Evolutionary conservation across 2,888 invertebrate species (phyloP).

Genomic region (Penaeus monodon): DNA sequence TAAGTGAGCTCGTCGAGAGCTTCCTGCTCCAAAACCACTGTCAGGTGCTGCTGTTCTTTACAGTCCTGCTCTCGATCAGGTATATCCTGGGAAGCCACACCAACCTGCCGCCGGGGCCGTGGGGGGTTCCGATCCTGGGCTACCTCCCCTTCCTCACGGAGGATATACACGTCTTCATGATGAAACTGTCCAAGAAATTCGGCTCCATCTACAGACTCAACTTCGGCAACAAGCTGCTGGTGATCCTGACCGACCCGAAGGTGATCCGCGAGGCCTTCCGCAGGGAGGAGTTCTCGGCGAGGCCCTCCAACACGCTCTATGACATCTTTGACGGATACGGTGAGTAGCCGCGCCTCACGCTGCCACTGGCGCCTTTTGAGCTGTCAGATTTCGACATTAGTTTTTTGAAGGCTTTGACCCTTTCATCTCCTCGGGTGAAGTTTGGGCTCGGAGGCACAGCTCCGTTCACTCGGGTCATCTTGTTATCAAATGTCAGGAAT

Average conservation of each 20-base stretch:
- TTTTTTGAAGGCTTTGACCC: too few species aligned
- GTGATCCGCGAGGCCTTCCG: slow-evolving; percentile 88
- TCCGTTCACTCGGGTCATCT: too few species aligned
- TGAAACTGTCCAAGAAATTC: slow-evolving; percentile 82
- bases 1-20: slow-evolving; percentile 33
- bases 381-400: too few species aligned
- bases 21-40: slow-evolving; percentile 28
- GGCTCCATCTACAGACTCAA: slow-evolving; percentile 85
- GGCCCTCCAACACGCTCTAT: slow-evolving; percentile 88
- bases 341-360: slow-evolving; percentile 73
- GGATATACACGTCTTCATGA: slow-evolving; percentile 82
- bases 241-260: slow-evolving; percentile 88
- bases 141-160: slow-evolving; percentile 84
- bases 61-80: slow-evolving; percentile 32
- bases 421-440: too few species aligned
- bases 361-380: too few species aligned
- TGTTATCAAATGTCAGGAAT: too few species aligned
- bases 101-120: slow-evolving; percentile 86
- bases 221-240: slow-evolving; percentile 84
- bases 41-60: slow-evolving; percentile 40
- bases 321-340: slow-evolving; percentile 89
- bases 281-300: slow-evolving; percentile 87
- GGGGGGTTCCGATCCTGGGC: slow-evolving; percentile 87
- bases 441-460: too few species aligned
- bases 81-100: slow-evolving; percentile 11